phyloP scores from a whole-genome alignment of 2,888 invertebrate genomes.

The Entomobrya multifasciata region DNA sequence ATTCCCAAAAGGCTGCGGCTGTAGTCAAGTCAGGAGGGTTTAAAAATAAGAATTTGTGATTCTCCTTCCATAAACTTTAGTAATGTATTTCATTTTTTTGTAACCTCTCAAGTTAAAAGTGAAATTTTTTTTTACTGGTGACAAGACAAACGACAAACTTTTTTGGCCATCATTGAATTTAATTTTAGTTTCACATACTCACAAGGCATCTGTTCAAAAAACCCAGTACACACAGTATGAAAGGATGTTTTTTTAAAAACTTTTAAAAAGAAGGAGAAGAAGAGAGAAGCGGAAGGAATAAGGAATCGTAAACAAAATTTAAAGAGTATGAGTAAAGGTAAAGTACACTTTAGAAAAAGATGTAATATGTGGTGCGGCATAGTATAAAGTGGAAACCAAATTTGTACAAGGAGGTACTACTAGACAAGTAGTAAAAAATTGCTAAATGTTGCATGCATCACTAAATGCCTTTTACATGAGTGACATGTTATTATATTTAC shows the following conservation, averaged over 20 bases:
- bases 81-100: constrained; percentile 13
- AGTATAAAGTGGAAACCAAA: background rate
- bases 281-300: background rate
- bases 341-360: background rate
- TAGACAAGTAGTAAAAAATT: constrained; percentile 35
- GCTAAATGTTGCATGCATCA: constrained; percentile 45
- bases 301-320: constrained; percentile 7
- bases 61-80: background rate
- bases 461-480: constrained; percentile 38
- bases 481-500: constrained; percentile 8
- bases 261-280: too few relatives aligned
- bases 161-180: constrained; percentile 14
- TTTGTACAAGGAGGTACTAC: background rate
- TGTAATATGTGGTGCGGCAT: background rate
- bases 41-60: background rate
- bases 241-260: background rate
- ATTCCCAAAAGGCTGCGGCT: background rate
- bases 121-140: background rate
- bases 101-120: background rate
- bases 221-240: background rate
- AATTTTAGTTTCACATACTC: background rate
- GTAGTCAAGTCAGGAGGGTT: background rate
- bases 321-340: background rate
- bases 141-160: constrained; percentile 29
- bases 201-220: constrained; percentile 10